A percentile compares a stretch with the other conserved stretches of the same genome.
phyloP scores from a whole-genome alignment of 2,113 vertebrate species.

The Athene cunicularia region DNA sequence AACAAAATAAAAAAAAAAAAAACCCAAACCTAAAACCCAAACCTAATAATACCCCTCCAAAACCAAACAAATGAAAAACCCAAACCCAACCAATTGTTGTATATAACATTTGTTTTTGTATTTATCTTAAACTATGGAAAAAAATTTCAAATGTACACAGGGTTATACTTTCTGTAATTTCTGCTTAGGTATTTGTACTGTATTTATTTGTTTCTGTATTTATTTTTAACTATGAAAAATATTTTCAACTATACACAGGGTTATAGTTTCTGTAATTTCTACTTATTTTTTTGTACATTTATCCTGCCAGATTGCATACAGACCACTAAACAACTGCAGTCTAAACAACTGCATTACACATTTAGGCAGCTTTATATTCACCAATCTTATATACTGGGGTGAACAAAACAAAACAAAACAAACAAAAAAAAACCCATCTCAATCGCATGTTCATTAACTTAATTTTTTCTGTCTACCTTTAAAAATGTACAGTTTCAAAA shows the following conservation, averaged over 20 bases:
- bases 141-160: neutral
- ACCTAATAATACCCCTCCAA: too few relatives aligned
- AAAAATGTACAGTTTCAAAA: neutral
- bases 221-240: neutral
- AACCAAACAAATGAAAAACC: too few relatives aligned
- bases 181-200: neutral
- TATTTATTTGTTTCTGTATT: neutral
- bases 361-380: neutral
- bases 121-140: neutral
- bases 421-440: accelerated
- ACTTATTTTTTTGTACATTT: neutral
- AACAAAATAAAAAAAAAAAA: neutral
- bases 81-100: accelerated
- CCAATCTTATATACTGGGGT: neutral
- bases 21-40: neutral
- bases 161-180: neutral
- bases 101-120: neutral
- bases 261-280: neutral
- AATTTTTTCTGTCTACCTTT: neutral
- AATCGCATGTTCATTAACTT: neutral
- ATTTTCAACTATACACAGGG: neutral
- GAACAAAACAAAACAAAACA: too few relatives aligned
- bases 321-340: neutral
- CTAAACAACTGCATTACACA: neutral
- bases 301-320: neutral